Evolutionary conservation across 1,140 invertebrate species (phyloP).

Genomic region (Trissolcus basalis): DNA sequence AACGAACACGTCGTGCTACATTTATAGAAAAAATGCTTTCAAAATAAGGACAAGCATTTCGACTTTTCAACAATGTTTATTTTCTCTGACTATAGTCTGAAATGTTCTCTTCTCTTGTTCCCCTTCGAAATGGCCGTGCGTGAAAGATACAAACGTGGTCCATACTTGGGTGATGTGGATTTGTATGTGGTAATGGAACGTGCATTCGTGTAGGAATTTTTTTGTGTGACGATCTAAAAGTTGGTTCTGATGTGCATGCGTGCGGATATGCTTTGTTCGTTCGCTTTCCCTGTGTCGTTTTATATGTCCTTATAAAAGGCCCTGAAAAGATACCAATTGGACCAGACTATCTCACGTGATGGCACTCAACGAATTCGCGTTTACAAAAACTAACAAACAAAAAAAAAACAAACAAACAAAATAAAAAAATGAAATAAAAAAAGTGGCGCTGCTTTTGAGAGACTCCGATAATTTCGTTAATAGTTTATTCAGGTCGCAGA

Average conservation of each 20-base stretch:
- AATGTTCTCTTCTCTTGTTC: slow-evolving; percentile 21
- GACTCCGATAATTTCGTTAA: slow-evolving; percentile 2
- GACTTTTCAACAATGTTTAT: slow-evolving; percentile 56
- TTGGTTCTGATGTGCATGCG: slow-evolving; percentile 58
- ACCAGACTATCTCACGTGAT: slow-evolving; percentile 19
- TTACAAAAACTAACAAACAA: background rate
- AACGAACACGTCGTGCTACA: slow-evolving; percentile 27
- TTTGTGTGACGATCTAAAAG: slow-evolving; percentile 55
- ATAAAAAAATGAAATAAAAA: slow-evolving; percentile 1
- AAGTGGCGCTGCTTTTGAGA: background rate
- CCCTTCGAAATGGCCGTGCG: slow-evolving; percentile 34
- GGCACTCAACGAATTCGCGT: background rate
- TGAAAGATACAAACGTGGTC: slow-evolving; percentile 30
- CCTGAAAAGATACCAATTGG: slow-evolving; percentile 34
- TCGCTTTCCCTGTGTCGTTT: slow-evolving; percentile 16
- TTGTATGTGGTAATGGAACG: slow-evolving; percentile 5
- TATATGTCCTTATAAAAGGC: slow-evolving; percentile 7
- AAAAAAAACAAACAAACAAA: background rate
- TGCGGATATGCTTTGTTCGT: slow-evolving; percentile 67
- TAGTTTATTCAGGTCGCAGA: no score
- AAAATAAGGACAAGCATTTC: slow-evolving; percentile 53
- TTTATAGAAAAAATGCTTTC: slow-evolving; percentile 39
- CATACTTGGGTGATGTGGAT: background rate
- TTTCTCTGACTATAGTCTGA: slow-evolving; percentile 35
- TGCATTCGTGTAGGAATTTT: slow-evolving; percentile 17